phyloP scores from a whole-genome alignment of 2,113 vertebrate species.

The Zingel zingel region DNA sequence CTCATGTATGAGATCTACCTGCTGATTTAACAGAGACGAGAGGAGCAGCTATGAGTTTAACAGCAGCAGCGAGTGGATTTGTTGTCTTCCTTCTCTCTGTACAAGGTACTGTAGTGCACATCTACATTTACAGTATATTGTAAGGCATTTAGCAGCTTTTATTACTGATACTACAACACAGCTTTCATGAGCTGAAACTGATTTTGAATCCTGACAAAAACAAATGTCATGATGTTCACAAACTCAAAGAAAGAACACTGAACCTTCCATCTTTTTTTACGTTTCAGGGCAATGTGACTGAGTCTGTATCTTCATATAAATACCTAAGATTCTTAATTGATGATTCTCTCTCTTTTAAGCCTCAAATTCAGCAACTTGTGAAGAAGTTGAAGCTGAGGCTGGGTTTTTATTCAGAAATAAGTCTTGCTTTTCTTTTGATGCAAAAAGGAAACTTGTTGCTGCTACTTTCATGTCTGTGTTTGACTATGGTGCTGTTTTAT shows the following conservation, averaged over 20 bases:
- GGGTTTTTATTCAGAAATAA: neutral
- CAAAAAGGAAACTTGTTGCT: neutral
- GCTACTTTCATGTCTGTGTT: too few relatives aligned
- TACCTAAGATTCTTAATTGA: neutral
- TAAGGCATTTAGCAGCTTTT: too few relatives aligned
- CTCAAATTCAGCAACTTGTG: neutral
- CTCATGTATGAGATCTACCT: neutral
- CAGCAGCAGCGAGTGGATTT: neutral
- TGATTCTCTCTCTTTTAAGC: neutral
- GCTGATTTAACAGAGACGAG: neutral
- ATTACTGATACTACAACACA: too few relatives aligned
- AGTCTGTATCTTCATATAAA: neutral
- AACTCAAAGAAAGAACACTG: neutral
- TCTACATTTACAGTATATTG: neutral
- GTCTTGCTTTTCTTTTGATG: neutral
- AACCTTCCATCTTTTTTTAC: neutral
- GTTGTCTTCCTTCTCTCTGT: slow-evolving; percentile 19
- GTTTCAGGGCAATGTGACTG: neutral
- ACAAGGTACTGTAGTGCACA: slow-evolving; percentile 13
- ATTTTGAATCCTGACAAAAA: too few relatives aligned
- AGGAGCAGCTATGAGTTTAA: slow-evolving; percentile 28
- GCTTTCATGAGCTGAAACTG: too few relatives aligned
- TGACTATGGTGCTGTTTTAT: too few relatives aligned
- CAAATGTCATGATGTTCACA: too few relatives aligned
- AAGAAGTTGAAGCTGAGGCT: neutral